Conservation (phyloP, 2,888 invertebrate species). For the Macrophya annulata region DNA sequence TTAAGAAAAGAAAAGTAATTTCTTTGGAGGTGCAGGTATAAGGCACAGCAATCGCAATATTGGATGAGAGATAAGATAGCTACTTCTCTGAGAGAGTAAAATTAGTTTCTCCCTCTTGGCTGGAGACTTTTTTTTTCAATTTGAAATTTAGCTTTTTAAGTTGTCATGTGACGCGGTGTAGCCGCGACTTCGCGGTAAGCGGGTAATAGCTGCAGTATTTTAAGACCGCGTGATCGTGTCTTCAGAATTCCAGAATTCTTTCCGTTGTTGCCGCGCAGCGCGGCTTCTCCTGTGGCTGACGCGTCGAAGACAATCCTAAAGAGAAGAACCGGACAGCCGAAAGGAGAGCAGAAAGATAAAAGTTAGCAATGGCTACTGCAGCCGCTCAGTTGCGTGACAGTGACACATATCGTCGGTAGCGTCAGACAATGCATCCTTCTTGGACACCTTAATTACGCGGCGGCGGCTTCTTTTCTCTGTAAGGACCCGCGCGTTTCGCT, state of each 20-base stretch:
- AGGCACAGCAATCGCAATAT: conserved; percentile 47
- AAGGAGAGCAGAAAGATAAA: conserved; percentile 59
- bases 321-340: conserved; percentile 38
- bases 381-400: conserved; percentile 70
- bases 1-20: conserved; percentile 51
- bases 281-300: conserved; percentile 34
- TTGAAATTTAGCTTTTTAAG: conserved; percentile 45
- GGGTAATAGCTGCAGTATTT: conserved; percentile 49
- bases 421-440: conserved; percentile 73
- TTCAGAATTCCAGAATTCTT: conserved; percentile 35
- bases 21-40: conserved; percentile 44
- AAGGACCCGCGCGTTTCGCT: conserved; percentile 39
- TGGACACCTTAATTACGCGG: conserved; percentile 74
- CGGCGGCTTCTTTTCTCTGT: conserved; percentile 48
- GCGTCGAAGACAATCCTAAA: conserved; percentile 44
- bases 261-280: neutral
- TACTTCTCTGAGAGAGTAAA: conserved; percentile 33
- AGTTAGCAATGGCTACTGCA: conserved; percentile 70
- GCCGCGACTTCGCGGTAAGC: conserved; percentile 28
- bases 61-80: conserved; percentile 50
- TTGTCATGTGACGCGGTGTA: conserved; percentile 34
- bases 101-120: conserved; percentile 46
- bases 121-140: conserved; percentile 48
- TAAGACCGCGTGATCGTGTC: conserved; percentile 44
- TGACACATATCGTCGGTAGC: conserved; percentile 75